Conservation (phyloP, 2,797 vertebrate genomes). For the Smutsia temminckii region DNA sequence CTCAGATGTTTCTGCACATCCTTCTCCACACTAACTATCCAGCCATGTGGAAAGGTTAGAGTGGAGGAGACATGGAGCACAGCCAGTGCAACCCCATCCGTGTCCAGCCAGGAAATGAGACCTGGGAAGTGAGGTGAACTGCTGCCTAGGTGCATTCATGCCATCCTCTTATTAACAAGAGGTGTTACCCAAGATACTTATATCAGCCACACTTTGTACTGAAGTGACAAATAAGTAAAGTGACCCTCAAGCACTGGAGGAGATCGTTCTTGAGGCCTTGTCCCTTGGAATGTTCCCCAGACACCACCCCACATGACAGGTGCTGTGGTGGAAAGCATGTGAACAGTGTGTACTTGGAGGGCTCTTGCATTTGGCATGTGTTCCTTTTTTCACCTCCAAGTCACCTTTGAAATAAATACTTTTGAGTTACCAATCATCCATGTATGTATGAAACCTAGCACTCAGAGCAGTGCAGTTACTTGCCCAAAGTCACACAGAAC, state of each 20-base stretch:
- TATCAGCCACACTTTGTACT: fast-evolving
- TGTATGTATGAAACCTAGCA: neutral
- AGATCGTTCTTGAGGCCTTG: too few relatives aligned
- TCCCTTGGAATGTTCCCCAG: neutral
- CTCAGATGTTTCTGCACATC: neutral
- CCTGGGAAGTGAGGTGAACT: neutral
- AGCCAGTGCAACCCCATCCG: fast-evolving
- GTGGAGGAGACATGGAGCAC: too few relatives aligned
- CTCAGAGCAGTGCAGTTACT: neutral
- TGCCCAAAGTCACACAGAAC: neutral
- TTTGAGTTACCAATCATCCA: neutral
- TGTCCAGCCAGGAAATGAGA: neutral
- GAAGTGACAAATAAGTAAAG: neutral
- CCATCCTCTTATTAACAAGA: neutral
- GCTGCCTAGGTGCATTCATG: fast-evolving
- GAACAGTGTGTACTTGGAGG: neutral
- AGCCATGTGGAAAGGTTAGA: neutral
- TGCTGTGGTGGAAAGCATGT: too few relatives aligned
- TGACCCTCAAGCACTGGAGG: neutral
- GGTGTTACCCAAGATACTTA: too few relatives aligned
- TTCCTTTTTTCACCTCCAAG: neutral
- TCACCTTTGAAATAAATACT: neutral
- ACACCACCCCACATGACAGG: fast-evolving
- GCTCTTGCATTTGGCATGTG: neutral
- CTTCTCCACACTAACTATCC: neutral